A percentile compares a stretch with the other conserved stretches of the same genome.
phyloP scores from a whole-genome alignment of 2,888 invertebrate genomes.

The Habroteleia sp. region DNA sequence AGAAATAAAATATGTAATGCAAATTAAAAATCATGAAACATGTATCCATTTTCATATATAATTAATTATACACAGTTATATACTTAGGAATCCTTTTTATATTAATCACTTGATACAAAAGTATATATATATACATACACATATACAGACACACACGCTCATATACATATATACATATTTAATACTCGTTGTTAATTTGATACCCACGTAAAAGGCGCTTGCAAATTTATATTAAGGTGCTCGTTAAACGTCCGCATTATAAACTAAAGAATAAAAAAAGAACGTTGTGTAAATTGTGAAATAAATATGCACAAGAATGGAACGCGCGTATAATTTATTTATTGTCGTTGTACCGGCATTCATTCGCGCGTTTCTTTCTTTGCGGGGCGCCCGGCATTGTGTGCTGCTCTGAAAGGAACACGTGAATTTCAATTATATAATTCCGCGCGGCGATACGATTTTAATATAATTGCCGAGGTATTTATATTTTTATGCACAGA shows the following conservation, averaged over 20 bases:
- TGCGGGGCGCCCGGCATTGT: conserved; percentile 39
- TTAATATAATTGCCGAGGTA: conserved; percentile 53
- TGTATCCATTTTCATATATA: conserved; percentile 38
- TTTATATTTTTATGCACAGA: conserved; percentile 59
- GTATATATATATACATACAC: conserved; percentile 5
- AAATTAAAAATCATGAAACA: conserved; percentile 13
- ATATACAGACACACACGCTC: background rate
- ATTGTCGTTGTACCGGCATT: conserved; percentile 49
- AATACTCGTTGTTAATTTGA: conserved; percentile 58
- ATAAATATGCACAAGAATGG: conserved; percentile 53
- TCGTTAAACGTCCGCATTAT: conserved; percentile 54
- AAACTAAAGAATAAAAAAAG: conserved; percentile 16
- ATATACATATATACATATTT: conserved; percentile 20
- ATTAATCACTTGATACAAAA: conserved; percentile 32
- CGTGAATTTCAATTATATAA: conserved; percentile 53
- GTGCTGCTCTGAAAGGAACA: conserved; percentile 31
- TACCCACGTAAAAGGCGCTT: conserved; percentile 45
- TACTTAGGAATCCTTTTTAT: conserved; percentile 28
- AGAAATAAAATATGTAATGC: conserved; percentile 4
- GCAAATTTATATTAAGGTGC: conserved; percentile 59
- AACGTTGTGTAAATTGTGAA: conserved; percentile 57
- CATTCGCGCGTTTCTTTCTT: conserved; percentile 49
- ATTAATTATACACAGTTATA: conserved; percentile 37
- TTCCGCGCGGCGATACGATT: conserved; percentile 49
- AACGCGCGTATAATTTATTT: conserved; percentile 50